Evolutionary conservation across 2,888 invertebrate species (phyloP).

Genomic region (Lysandra coridon): DNA sequence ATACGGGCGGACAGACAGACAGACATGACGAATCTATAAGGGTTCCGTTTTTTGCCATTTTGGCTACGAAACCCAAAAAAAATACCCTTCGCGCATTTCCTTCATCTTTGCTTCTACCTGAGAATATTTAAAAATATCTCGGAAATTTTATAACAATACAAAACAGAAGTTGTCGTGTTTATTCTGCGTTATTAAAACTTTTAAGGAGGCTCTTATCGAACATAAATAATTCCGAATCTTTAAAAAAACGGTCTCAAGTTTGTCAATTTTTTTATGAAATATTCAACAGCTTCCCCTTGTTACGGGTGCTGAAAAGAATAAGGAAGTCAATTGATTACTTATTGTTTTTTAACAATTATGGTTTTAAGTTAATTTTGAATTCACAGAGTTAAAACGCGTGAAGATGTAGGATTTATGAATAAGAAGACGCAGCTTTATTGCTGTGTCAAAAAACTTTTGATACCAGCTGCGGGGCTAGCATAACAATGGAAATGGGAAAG

Average conservation of each 20-base stretch:
- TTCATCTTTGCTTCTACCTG: not conserved
- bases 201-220: slow-evolving; percentile 13
- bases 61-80: no score
- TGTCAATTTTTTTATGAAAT: slow-evolving; percentile 3
- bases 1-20: no score
- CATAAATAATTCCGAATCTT: slow-evolving; percentile 16
- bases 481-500: no score
- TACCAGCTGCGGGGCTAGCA: no score
- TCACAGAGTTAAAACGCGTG: no score
- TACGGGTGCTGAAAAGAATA: not conserved
- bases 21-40: no score
- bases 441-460: no score
- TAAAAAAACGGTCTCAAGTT: not conserved
- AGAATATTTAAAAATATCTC: not conserved
- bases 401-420: not conserved
- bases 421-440: no score
- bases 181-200: slow-evolving; percentile 13
- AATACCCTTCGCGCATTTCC: no score
- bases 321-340: not conserved
- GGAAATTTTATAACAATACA: not conserved
- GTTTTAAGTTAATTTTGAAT: no score
- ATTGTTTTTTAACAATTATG: not conserved
- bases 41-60: no score
- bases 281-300: slow-evolving; percentile 6
- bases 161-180: slow-evolving; percentile 11